Base-by-base conservation (phyloP, 2,113 vertebrate species). In the Carassius gibelio region DNA sequence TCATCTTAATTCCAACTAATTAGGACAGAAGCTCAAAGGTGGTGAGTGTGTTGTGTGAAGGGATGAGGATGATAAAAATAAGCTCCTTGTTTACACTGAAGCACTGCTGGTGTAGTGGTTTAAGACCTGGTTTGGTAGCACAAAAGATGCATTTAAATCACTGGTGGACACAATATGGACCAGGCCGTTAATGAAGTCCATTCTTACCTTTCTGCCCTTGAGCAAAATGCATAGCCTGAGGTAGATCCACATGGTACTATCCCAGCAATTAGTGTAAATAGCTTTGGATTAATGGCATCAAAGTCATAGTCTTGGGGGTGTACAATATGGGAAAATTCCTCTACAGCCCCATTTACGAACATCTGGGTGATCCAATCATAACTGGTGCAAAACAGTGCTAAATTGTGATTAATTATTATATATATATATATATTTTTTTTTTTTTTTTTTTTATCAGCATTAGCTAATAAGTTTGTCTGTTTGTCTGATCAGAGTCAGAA, bases 1-100 rank as follows among this genome's bases (percentile, higher is more conserved):
- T 95, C 89, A 91, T 95, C 95, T 95, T 94, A 94, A 95, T 95
- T 95, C 93, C 88, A 90, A 93, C 93, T 95, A 95, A 95, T 95
- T 95, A 94, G 91, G 92, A 93, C 87, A 81, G 86, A 5, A 83
- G 88, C 91, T 94, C 66, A 91, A 93, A 89, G 89, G 90, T 88
- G 88, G 80, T 36, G 72, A 50, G 75, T 26, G 83, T 52, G 61
- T 48, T 59, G 42, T 34, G 21, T 21, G 36, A 64, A 62, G 17
- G 74, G 62, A 48, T 64, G 3, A 61, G 81, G 71, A 77, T 68
- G 62, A 78, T 68, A 86, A 69, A 86, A 88, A 84, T 88, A 84
- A 82, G 45, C 78, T 36, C 3, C 21, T 61, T 84, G 81, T 87
- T 85, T 84, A 83, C 84, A 76, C 66, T 81, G 23, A 86, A 42